Percentiles rank a stretch among this genome's conserved stretches.
These are phyloP conservation scores for Channallabes apus DNA, from an alignment of 2,797 vertebrate species.

Conservation along the genomic window DNA sequence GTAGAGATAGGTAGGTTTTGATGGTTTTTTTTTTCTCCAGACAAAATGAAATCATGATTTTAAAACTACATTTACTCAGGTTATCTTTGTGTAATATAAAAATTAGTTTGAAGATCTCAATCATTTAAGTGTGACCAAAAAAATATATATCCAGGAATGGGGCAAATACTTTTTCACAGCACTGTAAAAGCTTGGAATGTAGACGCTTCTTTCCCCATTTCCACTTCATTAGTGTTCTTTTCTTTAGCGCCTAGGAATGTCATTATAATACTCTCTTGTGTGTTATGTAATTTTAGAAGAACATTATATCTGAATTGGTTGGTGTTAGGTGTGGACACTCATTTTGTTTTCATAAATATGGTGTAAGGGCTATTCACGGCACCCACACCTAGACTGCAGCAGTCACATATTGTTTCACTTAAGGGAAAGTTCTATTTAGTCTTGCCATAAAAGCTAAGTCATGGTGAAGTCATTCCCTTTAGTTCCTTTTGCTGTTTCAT, in stretches of 20 bases:
- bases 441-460: slow-evolving; percentile 27
- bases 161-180: no score
- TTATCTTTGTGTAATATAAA: no score
- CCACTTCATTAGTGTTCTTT: not conserved
- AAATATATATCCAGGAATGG: no score
- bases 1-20: no score
- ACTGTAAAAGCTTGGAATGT: no score
- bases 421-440: slow-evolving; percentile 1
- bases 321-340: not conserved
- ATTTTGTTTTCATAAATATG: slow-evolving; percentile 16
- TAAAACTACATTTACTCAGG: no score
- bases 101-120: no score
- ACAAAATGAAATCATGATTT: no score
- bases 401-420: slow-evolving; percentile 27
- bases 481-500: slow-evolving; percentile 35
- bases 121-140: no score
- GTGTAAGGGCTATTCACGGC: not conserved
- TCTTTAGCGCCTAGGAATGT: not conserved
- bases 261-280: slow-evolving; percentile 27
- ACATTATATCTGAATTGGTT: not conserved
- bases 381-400: not conserved
- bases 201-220: not conserved
- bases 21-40: no score
- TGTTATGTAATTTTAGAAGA: not conserved
- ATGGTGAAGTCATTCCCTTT: slow-evolving; percentile 27